Conservation (phyloP, 2,888 invertebrate species). For the Bembecia ichneumoniformis region DNA sequence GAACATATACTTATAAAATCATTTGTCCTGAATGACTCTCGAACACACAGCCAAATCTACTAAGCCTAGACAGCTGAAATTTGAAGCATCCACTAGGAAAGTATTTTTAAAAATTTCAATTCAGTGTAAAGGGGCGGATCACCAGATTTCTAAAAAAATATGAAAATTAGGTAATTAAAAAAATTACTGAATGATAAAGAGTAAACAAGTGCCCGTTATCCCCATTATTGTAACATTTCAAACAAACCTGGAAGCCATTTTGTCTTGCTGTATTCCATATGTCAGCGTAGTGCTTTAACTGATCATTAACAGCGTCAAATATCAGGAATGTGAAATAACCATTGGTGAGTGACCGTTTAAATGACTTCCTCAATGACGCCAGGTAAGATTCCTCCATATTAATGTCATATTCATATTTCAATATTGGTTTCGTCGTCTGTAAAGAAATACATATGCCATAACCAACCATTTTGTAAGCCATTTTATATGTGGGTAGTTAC, state of each 20-base stretch:
- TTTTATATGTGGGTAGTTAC: too few species aligned
- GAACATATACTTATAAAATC: too few species aligned
- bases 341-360: slow-evolving; percentile 91
- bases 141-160: too few species aligned
- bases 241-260: slow-evolving; percentile 84
- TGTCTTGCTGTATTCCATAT: slow-evolving; percentile 90
- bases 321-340: slow-evolving; percentile 94
- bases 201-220: not conserved
- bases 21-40: too few species aligned
- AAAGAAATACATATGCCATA: slow-evolving; percentile 25
- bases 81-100: too few species aligned
- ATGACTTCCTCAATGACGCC: slow-evolving; percentile 86
- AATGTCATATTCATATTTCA: slow-evolving; percentile 92
- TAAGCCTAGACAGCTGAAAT: too few species aligned
- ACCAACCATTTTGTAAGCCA: too few species aligned
- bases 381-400: slow-evolving; percentile 87
- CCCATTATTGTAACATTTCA: not conserved
- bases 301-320: slow-evolving; percentile 91
- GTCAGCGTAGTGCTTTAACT: slow-evolving; percentile 85
- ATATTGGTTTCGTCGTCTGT: slow-evolving; percentile 73
- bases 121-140: too few species aligned
- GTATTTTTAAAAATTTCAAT: too few species aligned
- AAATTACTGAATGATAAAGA: not conserved
- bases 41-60: too few species aligned
- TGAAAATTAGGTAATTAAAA: too few species aligned